Evolutionary conservation across 2,113 vertebrate genomes (phyloP), one percentile per base, ranked within the genome.

Genomic region (Ovis canadensis): DNA sequence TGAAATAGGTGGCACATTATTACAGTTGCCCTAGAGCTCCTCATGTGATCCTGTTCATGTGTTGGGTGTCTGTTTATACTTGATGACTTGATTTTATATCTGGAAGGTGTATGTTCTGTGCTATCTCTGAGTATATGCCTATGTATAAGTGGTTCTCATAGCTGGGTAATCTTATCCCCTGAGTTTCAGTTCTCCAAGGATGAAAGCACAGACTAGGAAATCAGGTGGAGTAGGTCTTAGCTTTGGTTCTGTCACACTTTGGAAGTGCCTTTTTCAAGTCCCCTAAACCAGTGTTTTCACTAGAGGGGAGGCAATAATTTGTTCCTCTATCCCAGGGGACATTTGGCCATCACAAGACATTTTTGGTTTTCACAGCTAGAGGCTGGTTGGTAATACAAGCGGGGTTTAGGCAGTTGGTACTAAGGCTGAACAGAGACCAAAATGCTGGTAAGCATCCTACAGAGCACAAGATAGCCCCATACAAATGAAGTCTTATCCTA

Each of bases 211-310:
- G 67, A 90, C 67, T 40, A 60, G 3, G 36, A 21, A 60, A 91
- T 27, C 10, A 71, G 21, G 21, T 48, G 13, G 23, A 6, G 1
- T 8, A 82, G 54, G 50, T 59, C 40, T 74, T 94, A 50, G 48
- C 89, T 97, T 96, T 89, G 6, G 82, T 94, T 92, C 92, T 89
- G 54, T 94, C 40, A 83, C 3, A 40, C n/a, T 89, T 89, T 67
- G 52, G 81, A 9, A 78, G 5, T 62, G 50, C 83, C 17, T 29
- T 88, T 60, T 91, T 33, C 14, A 60, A 48, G 21, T n/a, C 17
- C 64, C 78, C 54, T 88, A 95, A 21, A 40, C 21, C 17, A 67
- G 19, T 11, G 5, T 57, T 89, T 59, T 92, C 17, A 45, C 2
- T 88, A 1, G 14, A 9, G 11, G 8, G 33, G 14, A 36, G 8